Evolutionary conservation across 2,797 vertebrate species (phyloP), one percentile per base, ranked within the genome.

Genomic region (Streptopelia turtur): DNA sequence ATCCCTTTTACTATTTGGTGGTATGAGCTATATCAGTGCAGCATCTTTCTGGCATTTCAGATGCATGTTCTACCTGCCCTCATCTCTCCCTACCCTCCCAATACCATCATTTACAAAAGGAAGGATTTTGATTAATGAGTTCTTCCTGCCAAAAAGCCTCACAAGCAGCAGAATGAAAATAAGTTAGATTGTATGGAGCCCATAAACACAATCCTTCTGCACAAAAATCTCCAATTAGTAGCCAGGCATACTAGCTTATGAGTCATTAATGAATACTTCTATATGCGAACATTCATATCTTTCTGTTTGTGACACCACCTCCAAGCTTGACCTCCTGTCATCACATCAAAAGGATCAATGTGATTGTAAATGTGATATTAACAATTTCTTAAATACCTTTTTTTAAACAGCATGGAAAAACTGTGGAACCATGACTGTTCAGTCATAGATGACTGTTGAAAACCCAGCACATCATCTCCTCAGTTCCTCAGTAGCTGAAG

Each of bases 191-290:
- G 61, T 55, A 77, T 45, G 50, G 75, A 94, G 37, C 64, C 55
- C 90, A 66, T 87, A 97, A 92, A 93, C 57, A 77, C 69, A 94
- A 68, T 89, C 69, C 25, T 93, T 88, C 87, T 94, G 93, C 86
- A 93, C 70, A 95, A 89, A 88, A 94, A 87, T 87, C 68, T 93
- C 93, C 94, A 97, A 94, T 97, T 96, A 97, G 88, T 85, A 72
- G 81, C 71, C 61, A 89, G 30, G 90, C 81, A 3, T 49, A 64
- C 83, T 95, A 77, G 86, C 81, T 85, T 93, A 64, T 95, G 95
- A 97, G 93, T 97, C 96, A 96, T 88, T 96, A 96, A 97, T 96
- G 96, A 97, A 96, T 94, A 95, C 91, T 97, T 94, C 87, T 94
- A 87, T 79, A 90, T 75, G 85, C 87, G 86, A 83, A 94, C 94